A percentile compares a stretch with the other conserved stretches of the same genome.
Conservation (phyloP, 2,888 invertebrate genomes). For the Drosophila melanosoma region DNA sequence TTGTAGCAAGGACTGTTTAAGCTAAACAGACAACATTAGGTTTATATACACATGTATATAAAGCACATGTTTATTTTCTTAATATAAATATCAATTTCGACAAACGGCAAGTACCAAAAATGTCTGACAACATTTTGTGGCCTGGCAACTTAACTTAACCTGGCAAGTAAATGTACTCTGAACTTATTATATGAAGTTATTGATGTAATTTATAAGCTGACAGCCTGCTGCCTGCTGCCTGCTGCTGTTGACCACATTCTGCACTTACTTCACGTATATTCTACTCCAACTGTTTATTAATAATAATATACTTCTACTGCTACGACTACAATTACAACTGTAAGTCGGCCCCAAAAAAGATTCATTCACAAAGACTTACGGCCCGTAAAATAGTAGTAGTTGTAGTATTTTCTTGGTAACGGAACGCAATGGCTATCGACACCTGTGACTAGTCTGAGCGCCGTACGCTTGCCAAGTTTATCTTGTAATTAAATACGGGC, state of each 20-base stretch:
- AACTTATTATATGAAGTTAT: conserved; percentile 9
- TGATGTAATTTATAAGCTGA: conserved; percentile 26
- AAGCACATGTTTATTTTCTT: not conserved
- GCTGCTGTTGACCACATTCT: conserved; percentile 1
- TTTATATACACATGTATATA: too few species aligned
- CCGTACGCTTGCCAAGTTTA: conserved; percentile 66
- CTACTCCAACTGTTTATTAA: not conserved
- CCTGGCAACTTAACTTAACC: not conserved
- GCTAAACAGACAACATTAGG: too few species aligned
- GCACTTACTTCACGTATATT: not conserved
- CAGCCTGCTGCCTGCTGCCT: conserved; percentile 6
- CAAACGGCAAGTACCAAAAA: not conserved
- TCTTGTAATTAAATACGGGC: conserved; percentile 70
- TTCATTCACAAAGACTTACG: conserved; percentile 42
- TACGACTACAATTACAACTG: not conserved
- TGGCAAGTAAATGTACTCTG: not conserved
- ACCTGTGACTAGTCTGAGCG: conserved; percentile 64
- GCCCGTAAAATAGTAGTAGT: conserved; percentile 6
- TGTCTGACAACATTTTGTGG: not conserved
- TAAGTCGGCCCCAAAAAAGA: not conserved
- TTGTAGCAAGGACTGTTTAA: not conserved
- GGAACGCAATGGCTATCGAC: conserved; percentile 19
- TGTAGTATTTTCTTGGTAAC: not conserved
- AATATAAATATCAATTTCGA: not conserved
- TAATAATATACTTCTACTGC: not conserved